Evolutionary conservation across 2,888 invertebrate genomes (phyloP), one percentile per base, ranked within the genome.

Genomic region (Lepidocyrtoides sp.): DNA sequence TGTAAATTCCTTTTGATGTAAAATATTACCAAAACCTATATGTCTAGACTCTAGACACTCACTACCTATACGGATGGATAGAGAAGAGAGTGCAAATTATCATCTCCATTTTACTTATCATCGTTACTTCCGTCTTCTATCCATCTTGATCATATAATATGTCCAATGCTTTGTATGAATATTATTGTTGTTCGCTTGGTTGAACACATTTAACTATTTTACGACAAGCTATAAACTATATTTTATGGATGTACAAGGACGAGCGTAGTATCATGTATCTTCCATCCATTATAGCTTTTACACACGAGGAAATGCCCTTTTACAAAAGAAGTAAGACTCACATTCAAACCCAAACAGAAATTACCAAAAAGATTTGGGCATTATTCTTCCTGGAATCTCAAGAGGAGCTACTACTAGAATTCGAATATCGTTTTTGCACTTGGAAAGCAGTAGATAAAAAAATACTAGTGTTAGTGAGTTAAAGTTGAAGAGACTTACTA

Each of bases 51-150:
- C n/a, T n/a, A n/a, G n/a, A n/a, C n/a, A n/a, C n/a, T n/a, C n/a
- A n/a, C n/a, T n/a, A n/a, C n/a, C n/a, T n/a, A n/a, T n/a, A n/a
- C n/a, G n/a, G n/a, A n/a, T n/a, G n/a, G n/a, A n/a, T n/a, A n/a
- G n/a, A n/a, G n/a, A n/a, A n/a, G n/a, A n/a, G 63, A 81, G 57
- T 81, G 79, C 41, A 83, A 83, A 83, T 83, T 83, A 48, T 69
- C 66, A 54, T 29, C 36, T 8, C 57, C 72, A 36, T 51, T 32
- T 32, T 81, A 81, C 60, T 81, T 83, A 26, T 23, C 66, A 66
- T 32, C 32, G 29, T 26, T 36, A 69, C 32, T 69, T 23, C 60
- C 26, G 1, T 69, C 29, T 32, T 23, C 36, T 26, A 54, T 72
- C 29, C 69, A 66, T 72, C 54, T 72, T 72, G 41, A 69, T 85